These are phyloP conservation scores for Plutella xylostella DNA, from an alignment of 2,888 invertebrate species.

Conservation along the genomic window DNA sequence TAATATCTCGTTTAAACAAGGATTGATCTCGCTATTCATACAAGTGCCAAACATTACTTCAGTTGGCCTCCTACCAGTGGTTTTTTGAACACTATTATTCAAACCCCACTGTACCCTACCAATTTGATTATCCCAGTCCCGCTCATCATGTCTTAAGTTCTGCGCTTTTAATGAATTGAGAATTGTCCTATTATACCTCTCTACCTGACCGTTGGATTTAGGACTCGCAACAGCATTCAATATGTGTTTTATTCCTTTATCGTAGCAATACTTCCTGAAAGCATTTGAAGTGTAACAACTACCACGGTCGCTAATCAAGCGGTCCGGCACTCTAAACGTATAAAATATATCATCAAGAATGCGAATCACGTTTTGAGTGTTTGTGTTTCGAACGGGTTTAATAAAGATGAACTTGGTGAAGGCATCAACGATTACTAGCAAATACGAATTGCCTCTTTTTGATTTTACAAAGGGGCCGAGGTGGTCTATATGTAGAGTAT, in stretches of 20 bases:
- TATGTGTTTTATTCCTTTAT: constrained; percentile 12
- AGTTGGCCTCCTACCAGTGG: neutral
- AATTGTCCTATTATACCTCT: constrained; percentile 3
- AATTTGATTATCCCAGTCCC: neutral
- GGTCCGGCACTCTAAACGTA: constrained; percentile 13
- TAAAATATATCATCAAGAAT: constrained; percentile 14
- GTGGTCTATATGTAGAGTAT: constrained; percentile 10
- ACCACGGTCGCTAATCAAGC: constrained; percentile 16
- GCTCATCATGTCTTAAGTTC: neutral
- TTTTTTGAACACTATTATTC: constrained; percentile 4
- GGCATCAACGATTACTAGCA: constrained; percentile 3
- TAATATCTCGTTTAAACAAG: neutral
- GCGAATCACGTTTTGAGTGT: constrained; percentile 7
- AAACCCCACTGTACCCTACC: constrained; percentile 2
- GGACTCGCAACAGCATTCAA: constrained; percentile 14
- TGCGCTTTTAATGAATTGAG: neutral
- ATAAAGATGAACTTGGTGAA: constrained; percentile 9
- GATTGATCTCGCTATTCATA: neutral
- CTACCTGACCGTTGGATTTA: constrained; percentile 6
- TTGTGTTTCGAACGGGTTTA: constrained; percentile 12
- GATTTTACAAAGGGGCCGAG: constrained; percentile 9
- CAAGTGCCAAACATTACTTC: constrained; percentile 3
- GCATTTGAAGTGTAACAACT: constrained; percentile 14
- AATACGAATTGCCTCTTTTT: constrained; percentile 1
- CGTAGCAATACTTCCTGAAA: constrained; percentile 9